Base-by-base conservation (phyloP, 2,888 invertebrate genomes). In the Oscheius onirici region DNA sequence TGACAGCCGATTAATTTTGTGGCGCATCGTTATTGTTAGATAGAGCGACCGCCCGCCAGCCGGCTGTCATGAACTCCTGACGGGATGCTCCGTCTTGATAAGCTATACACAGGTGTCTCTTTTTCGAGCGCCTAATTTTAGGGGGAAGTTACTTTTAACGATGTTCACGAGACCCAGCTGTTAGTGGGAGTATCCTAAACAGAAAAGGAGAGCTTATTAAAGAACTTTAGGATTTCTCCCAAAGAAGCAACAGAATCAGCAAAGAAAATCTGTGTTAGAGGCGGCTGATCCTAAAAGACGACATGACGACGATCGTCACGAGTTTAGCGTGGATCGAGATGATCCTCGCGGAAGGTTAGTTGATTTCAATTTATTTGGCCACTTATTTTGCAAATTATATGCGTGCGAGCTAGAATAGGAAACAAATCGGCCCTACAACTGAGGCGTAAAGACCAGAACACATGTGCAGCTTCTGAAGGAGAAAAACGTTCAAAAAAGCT, bases 341-440 rank as follows among this genome's bases (percentile, higher is more conserved):
- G 70, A 70, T 40, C 70, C 70, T 22, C 63, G 63, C n/a, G 70
- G 70, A 15, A 70, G 70, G 70, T 70, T 15, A 34, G 17, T 51
- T 8, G 6, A 51, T 24, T 65, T 10, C 2, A 20, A 61, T 13
- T 43, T 26, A n/a, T n/a, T 58, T 49, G 5, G 11, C 17, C 49
- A 49, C 3, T n/a, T n/a, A n/a, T n/a, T 3, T 49, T 20, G 49
- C 17, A 17, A 49, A 49, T 17, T 49, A 17, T 49, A 49, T 49
- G 20, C 20, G 20, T n/a, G 11, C 44, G 34, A 34, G 34, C 34
- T 6, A 8, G 34, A 34, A 34, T 8, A 34, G 34, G 34, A 8
- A 34, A 55, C 3, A 20, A 26, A 26, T 13, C 11, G 24, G 17
- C 8, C 2, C 24, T 55, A 10, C 55, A 20, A 55, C 17, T 49